A percentile compares a stretch with the other conserved stretches of the same genome.
Conservation (phyloP, 2,797 vertebrate genomes). For the Tinamus major region DNA sequence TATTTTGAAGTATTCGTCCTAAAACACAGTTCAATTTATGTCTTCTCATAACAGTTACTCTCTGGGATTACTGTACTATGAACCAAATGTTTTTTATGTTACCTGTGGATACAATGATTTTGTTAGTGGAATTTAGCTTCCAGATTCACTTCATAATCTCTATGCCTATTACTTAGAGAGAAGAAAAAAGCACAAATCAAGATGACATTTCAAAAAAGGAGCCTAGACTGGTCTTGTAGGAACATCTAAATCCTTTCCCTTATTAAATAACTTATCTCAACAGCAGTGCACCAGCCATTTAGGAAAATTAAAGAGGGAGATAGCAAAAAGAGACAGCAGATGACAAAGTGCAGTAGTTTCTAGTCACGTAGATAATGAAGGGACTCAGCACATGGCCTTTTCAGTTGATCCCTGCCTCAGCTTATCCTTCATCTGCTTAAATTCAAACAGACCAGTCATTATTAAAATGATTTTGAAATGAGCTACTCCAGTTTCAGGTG, state of each 20-base stretch:
- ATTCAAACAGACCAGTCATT: constrained; percentile 76
- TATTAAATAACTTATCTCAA: constrained; percentile 83
- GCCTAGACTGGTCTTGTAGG: constrained; percentile 75
- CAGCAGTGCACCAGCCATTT: constrained; percentile 78
- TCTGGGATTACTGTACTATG: constrained; percentile 6
- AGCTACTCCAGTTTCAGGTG: constrained; percentile 75
- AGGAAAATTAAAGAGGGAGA: constrained; percentile 84
- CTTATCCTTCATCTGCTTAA: constrained; percentile 80
- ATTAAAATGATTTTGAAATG: constrained; percentile 77
- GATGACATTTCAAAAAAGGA: constrained; percentile 83
- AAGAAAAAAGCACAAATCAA: constrained; percentile 81
- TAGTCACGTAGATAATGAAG: constrained; percentile 74
- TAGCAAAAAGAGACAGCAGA: constrained; percentile 70
- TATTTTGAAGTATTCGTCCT: background rate
- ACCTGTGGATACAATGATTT: constrained; percentile 71
- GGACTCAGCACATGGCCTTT: constrained; percentile 77
- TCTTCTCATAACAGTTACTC: constrained; percentile 4
- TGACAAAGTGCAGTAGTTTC: constrained; percentile 77
- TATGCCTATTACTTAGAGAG: constrained; percentile 76
- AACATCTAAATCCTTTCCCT: constrained; percentile 82
- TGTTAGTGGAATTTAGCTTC: constrained; percentile 77
- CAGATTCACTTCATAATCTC: constrained; percentile 80
- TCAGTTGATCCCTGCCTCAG: constrained; percentile 78
- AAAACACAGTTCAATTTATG: background rate
- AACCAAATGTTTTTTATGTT: constrained; percentile 64